phyloP scores from a whole-genome alignment of 2,113 vertebrate species.

The Chaetodon auriga region DNA sequence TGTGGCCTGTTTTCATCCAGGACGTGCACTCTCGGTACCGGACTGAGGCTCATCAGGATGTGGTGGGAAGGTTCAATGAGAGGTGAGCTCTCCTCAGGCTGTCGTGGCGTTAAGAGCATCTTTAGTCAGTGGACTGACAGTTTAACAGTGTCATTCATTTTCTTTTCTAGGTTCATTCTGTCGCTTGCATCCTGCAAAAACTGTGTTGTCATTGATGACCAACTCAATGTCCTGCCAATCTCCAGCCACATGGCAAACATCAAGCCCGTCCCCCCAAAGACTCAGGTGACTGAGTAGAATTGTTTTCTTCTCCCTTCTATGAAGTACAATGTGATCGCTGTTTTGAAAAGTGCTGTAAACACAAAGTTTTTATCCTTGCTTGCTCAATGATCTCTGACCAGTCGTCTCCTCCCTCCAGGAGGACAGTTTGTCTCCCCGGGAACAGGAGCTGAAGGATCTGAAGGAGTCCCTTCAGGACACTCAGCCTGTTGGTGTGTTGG shows the following conservation, averaged over 20 bases:
- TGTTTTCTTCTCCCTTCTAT: neutral
- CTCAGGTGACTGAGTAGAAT: constrained; percentile 81
- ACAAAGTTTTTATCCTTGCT: neutral
- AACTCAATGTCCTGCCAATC: constrained; percentile 94
- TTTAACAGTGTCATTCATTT: neutral
- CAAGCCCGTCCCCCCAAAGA: constrained; percentile 89
- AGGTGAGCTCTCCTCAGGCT: constrained; percentile 79
- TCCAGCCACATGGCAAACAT: constrained; percentile 93
- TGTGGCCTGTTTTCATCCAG: constrained; percentile 73
- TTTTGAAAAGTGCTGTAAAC: neutral
- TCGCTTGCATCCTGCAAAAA: constrained; percentile 94
- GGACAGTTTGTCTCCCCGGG: constrained; percentile 85
- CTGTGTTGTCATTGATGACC: constrained; percentile 95
- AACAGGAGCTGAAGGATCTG: constrained; percentile 91
- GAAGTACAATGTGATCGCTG: neutral
- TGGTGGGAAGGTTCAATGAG: constrained; percentile 97
- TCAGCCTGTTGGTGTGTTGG: constrained; percentile 93
- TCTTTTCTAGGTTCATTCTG: constrained; percentile 90
- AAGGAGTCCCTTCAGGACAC: constrained; percentile 97
- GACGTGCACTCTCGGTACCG: constrained; percentile 97
- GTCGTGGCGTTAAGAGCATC: neutral
- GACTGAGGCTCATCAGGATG: constrained; percentile 97
- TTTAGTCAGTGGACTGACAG: neutral
- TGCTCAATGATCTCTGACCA: neutral
- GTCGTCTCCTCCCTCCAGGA: constrained; percentile 81